These are phyloP conservation scores for Cololabis saira DNA, from an alignment of 2,113 vertebrate species.

Conservation along the genomic window DNA sequence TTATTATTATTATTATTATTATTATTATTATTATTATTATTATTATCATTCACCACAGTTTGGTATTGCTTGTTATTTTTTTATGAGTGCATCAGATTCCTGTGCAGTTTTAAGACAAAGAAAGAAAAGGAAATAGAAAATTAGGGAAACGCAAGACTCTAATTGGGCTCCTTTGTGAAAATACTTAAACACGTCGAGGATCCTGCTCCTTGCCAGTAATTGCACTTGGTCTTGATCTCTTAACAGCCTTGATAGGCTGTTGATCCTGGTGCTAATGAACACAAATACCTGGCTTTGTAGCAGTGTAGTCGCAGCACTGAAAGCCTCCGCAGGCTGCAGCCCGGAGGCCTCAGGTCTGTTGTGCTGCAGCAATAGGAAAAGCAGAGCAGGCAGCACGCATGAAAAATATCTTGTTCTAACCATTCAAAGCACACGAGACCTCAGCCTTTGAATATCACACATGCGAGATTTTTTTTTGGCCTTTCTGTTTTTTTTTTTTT, in stretches of 20 bases:
- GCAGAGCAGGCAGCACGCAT: constrained; percentile 22
- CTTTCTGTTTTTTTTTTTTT: not conserved
- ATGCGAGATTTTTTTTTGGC: constrained; percentile 40
- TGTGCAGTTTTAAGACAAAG: constrained; percentile 29
- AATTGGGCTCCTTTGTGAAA: constrained; percentile 58
- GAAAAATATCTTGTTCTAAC: constrained; percentile 37
- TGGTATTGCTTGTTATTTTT: not conserved
- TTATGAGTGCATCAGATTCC: constrained; percentile 17
- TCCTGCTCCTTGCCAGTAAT: constrained; percentile 59
- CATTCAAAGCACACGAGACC: constrained; percentile 60
- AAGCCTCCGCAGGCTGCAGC: constrained; percentile 35
- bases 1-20: too few relatives aligned
- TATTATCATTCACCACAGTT: not conserved
- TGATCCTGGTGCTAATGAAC: constrained; percentile 80
- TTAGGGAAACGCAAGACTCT: constrained; percentile 28
- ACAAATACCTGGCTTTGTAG: constrained; percentile 76
- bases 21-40: not conserved
- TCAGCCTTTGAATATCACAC: constrained; percentile 53
- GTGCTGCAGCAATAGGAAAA: constrained; percentile 30
- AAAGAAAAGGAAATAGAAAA: constrained; percentile 1
- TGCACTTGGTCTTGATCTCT: constrained; percentile 71
- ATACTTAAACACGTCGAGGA: constrained; percentile 59
- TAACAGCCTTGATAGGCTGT: constrained; percentile 73
- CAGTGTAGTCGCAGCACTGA: constrained; percentile 29
- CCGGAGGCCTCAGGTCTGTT: constrained; percentile 49